Evolutionary conservation across 2,113 vertebrate species (phyloP).

Genomic region (Anoura caudifer): DNA sequence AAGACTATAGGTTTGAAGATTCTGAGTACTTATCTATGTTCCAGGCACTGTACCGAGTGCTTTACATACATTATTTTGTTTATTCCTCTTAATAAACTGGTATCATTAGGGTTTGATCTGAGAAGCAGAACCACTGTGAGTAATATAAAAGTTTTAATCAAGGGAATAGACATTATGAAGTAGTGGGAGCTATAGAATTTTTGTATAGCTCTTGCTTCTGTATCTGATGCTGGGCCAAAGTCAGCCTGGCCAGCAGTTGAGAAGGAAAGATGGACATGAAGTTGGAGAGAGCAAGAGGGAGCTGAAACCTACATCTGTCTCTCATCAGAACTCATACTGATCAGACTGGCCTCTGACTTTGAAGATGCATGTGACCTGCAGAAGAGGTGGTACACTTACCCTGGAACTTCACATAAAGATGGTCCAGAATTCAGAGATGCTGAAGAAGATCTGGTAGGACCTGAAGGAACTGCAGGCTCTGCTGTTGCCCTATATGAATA

Average conservation of each 20-base stretch:
- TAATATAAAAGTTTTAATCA: constrained; percentile 13
- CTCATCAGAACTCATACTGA: neutral
- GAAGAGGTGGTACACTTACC: neutral
- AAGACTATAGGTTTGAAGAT: neutral
- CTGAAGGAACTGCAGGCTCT: neutral
- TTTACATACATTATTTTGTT: neutral
- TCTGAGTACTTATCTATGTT: neutral
- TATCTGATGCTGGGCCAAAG: neutral
- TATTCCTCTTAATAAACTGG: neutral
- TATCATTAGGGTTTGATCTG: neutral
- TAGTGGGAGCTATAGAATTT: neutral
- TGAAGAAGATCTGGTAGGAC: neutral
- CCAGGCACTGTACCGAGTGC: neutral
- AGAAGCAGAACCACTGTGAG: neutral
- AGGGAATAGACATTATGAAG: neutral
- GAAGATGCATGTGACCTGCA: neutral
- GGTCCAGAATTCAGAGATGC: neutral
- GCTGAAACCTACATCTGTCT: neutral
- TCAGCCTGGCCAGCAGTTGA: neutral
- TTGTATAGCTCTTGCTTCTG: neutral
- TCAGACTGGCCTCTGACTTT: neutral
- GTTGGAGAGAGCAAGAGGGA: neutral
- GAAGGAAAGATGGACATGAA: neutral
- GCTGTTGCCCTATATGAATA: neutral
- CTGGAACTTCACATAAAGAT: neutral